phyloP scores from a whole-genome alignment of 2,113 vertebrate species.

The Stegostoma tigrinum region DNA sequence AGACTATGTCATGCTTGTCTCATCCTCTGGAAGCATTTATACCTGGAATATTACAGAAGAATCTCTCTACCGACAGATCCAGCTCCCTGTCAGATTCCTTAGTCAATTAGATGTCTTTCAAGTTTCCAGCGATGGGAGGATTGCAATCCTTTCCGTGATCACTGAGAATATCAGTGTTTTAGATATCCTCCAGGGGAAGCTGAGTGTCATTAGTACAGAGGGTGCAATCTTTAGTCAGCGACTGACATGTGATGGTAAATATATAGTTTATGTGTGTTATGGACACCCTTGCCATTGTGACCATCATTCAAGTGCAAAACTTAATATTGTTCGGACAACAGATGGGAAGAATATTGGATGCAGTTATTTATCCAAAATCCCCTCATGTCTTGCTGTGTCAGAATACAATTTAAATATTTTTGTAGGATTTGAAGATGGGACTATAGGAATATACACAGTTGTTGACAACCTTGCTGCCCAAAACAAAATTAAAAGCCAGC shows the following conservation, averaged over 20 bases:
- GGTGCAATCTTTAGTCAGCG: constrained; percentile 48
- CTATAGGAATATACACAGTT: constrained; percentile 55
- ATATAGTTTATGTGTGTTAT: constrained; percentile 49
- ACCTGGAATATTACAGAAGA: constrained; percentile 65
- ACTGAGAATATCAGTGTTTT: constrained; percentile 51
- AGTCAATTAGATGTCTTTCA: constrained; percentile 51
- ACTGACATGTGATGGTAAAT: constrained; percentile 51
- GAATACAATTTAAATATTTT: constrained; percentile 48
- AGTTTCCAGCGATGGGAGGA: constrained; percentile 53
- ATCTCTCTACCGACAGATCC: constrained; percentile 56
- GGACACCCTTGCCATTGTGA: constrained; percentile 42
- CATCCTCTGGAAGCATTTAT: constrained; percentile 53
- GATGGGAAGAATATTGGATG: constrained; percentile 54
- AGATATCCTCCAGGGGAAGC: constrained; percentile 48
- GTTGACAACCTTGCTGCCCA: not conserved
- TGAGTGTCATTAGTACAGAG: constrained; percentile 50
- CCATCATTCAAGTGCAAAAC: constrained; percentile 47
- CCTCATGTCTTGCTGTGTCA: constrained; percentile 46
- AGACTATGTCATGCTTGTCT: constrained; percentile 58
- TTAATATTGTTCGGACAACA: constrained; percentile 49
- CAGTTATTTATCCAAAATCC: constrained; percentile 50
- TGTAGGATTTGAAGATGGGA: constrained; percentile 65
- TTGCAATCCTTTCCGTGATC: constrained; percentile 50
- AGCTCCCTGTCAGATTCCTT: constrained; percentile 48
- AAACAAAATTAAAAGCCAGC: constrained; percentile 11